Evolutionary conservation across 2,113 vertebrate species (phyloP), one percentile per base, ranked within the genome.

Genomic region (Aegithalos caudatus): DNA sequence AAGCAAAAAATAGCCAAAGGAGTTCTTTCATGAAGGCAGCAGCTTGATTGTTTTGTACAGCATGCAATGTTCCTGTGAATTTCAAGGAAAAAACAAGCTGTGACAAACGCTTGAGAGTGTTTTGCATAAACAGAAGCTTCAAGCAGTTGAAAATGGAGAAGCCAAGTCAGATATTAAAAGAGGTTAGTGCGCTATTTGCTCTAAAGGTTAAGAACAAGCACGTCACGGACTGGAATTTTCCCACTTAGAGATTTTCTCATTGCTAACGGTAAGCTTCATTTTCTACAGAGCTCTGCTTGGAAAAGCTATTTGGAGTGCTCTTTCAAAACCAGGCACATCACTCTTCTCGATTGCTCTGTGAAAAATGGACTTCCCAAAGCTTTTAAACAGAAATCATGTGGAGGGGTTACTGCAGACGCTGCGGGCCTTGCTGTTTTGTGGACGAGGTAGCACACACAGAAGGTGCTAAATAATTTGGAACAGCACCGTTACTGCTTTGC

Each of bases 51-150:
- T 86, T 94, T 81, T 80, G 95, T 93, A 93, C 79, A 77, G 94
- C 67, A 80, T 83, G 35, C 73, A 81, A 78, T 31, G 71, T 92
- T 94, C 94, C 90, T 86, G 86, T 65, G 78, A 94, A 93, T 79
- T 77, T 79, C 92, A 86, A 95, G 66, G 35, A 24, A 88, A 96
- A 94, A 86, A 60, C 94, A 97, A 92, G 76, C 92, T 94, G 90
- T 83, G 67, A 86, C 50, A 90, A 96, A 92, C 90, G 66, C 79
- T 93, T n/a, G 53, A 90, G 88, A 81, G 48, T 31, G 56, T 56
- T 93, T 76, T 72, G 71, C 58, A 72, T 80, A 92, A 92, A 94
- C 58, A 95, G 76, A 70, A 93, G 67, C 88, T 64, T 61, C 33
- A 48, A 54, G 67, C 60, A 57, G 58, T 90, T 78, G 74, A 31